Base-by-base conservation (phyloP, 2,888 invertebrate genomes). In the Leuctra nigra region DNA sequence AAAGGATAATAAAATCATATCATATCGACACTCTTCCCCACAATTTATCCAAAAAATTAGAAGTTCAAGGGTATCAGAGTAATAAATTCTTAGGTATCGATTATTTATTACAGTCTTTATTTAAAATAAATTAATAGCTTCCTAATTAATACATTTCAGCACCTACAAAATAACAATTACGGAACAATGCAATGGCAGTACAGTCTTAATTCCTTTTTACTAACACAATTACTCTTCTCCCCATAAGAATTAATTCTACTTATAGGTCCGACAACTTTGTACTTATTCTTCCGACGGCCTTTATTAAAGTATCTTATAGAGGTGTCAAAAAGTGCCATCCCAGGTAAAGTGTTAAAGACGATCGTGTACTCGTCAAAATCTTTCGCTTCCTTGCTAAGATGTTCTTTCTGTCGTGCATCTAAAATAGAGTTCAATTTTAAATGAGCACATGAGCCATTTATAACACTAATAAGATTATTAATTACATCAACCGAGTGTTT, bases 301-400 rank as follows among this genome's bases (percentile, higher is more conserved):
- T 18, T 18, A 11, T 16, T 6, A 24, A 24, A 55, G 16, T 56
- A 47, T 67, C 75, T 69, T 1, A 89, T 77, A 0, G 86, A 87
- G 0, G 83, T 81, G 70, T 90, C 88, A 65, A 85, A 89, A 35
- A 80, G 72, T 1, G 79, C 81, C 60, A 78, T 76, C 4, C 84
- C 84, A 1, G 89, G 90, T 6, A 69, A 70, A n/a, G 86, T 81
- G 57, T 80, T 76, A 56, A 91, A 76, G 55, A 82, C 77, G n/a
- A 86, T 74, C 14, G 88, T 78, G 65, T 84, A 82, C 65, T 79
- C 77, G 18, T 72, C 63, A 56, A 66, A 66, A 44, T 39, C 63
- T 56, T 58, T 63, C 63, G 6, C 25, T 25, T 56, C 16, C 22
- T 38, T 9, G 16, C 29, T 33, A 20, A 55, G 38, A 6, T 7